Evolutionary conservation across 1,140 invertebrate species (phyloP).

Genomic region (Caerostris darwini): DNA sequence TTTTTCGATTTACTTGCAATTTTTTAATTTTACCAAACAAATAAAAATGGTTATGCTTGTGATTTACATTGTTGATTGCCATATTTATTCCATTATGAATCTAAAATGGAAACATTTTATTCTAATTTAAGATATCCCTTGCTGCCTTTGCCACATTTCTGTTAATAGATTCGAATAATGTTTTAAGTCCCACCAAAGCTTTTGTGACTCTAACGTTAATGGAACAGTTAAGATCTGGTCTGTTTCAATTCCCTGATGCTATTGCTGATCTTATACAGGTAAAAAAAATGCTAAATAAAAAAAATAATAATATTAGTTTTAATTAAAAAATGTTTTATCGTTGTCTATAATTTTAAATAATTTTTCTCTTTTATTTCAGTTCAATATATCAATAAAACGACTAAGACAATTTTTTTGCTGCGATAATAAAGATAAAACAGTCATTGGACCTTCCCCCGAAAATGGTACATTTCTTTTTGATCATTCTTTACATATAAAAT

Average conservation of each 20-base stretch:
- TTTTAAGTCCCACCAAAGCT: constrained; percentile 66
- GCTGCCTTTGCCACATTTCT: constrained; percentile 77
- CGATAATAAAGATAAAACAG: background rate
- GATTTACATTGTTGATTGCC: too few relatives aligned
- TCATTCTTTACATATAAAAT: background rate
- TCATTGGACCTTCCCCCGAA: background rate
- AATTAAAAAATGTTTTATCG: background rate
- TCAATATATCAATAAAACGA: background rate
- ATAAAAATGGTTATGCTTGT: too few relatives aligned
- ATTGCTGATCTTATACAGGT: constrained; percentile 37
- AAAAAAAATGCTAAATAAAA: background rate
- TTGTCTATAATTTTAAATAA: background rate
- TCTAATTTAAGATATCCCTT: constrained; percentile 32
- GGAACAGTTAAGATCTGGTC: constrained; percentile 74
- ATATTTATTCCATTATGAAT: too few relatives aligned
- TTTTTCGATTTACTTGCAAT: too few relatives aligned
- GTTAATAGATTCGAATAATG: constrained; percentile 79
- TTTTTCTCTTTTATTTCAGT: background rate
- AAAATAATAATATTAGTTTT: background rate
- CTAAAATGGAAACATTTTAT: background rate
- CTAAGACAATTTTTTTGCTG: background rate
- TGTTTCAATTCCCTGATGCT: constrained; percentile 71
- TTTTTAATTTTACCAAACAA: too few relatives aligned
- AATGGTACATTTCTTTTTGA: constrained; percentile 3
- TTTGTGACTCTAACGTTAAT: constrained; percentile 78